Evolutionary conservation across 2,888 invertebrate genomes (phyloP).

Genomic region (Thyatira batis): DNA sequence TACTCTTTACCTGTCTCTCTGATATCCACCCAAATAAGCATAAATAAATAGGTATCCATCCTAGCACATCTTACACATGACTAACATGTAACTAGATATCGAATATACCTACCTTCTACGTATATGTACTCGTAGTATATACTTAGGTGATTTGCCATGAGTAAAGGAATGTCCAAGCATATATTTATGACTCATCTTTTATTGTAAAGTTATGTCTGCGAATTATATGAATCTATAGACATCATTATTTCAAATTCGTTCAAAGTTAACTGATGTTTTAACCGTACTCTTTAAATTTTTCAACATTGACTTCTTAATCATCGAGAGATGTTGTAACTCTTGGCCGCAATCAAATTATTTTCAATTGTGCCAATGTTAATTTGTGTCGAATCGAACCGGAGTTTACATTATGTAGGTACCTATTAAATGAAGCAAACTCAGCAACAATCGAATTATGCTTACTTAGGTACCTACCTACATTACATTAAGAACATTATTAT

Average conservation of each 20-base stretch:
- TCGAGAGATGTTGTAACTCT: constrained; percentile 39
- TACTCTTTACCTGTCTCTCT: too few species aligned
- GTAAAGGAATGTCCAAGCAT: too few species aligned
- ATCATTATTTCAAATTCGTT: background rate
- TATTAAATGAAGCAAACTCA: constrained; percentile 28
- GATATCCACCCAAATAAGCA: too few species aligned
- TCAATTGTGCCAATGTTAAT: constrained; percentile 57
- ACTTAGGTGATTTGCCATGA: too few species aligned
- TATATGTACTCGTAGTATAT: too few species aligned
- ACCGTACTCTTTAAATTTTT: background rate
- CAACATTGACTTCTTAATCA: background rate
- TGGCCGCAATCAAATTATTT: constrained; percentile 54
- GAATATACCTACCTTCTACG: too few species aligned
- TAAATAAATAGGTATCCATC: too few species aligned
- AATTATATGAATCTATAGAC: background rate
- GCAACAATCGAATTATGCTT: constrained; percentile 31
- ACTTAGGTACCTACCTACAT: constrained; percentile 8
- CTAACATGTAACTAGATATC: too few species aligned
- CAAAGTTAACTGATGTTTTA: background rate
- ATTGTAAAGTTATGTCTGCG: too few species aligned
- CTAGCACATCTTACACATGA: too few species aligned
- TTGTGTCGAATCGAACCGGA: constrained; percentile 50
- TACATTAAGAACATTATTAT: background rate
- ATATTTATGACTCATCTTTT: too few species aligned
- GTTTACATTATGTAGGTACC: constrained; percentile 23